phyloP scores from a whole-genome alignment of 1,140 invertebrate species.

The Radopholus similis region DNA sequence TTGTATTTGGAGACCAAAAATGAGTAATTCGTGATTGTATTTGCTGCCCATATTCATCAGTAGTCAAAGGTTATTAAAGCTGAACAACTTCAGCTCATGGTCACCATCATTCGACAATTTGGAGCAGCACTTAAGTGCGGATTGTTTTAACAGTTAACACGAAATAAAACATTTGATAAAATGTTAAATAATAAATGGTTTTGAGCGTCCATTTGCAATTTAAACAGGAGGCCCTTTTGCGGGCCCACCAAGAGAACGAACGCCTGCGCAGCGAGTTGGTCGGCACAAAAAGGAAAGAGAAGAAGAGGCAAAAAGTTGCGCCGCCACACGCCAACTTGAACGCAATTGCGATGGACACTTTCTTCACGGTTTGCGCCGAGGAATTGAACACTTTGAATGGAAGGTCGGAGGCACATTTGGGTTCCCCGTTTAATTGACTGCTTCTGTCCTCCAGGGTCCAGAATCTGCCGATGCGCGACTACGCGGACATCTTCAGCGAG shows the following conservation, averaged over 20 bases:
- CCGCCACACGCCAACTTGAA: neutral
- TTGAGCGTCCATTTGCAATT: too few species aligned
- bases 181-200: too few species aligned
- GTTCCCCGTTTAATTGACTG: neutral
- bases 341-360: slow-evolving; percentile 23
- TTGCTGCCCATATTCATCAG: too few species aligned
- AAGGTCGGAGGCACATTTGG: neutral
- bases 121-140: too few species aligned
- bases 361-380: slow-evolving; percentile 22
- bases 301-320: neutral
- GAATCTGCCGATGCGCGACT: slow-evolving; percentile 22
- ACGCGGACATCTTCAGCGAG: slow-evolving; percentile 33
- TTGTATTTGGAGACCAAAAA: too few species aligned
- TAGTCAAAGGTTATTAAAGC: too few species aligned
- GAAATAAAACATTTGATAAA: too few species aligned
- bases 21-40: too few species aligned
- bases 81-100: too few species aligned
- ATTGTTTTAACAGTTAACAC: too few species aligned
- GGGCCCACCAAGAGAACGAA: slow-evolving; percentile 9
- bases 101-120: too few species aligned
- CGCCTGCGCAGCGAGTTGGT: neutral
- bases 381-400: slow-evolving; percentile 27
- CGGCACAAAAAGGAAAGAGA: neutral
- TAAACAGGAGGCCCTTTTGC: slow-evolving; percentile 4
- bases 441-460: slow-evolving; percentile 14